Evolutionary conservation across 2,888 invertebrate species (phyloP).

Genomic region (Elgonia sp.): DNA sequence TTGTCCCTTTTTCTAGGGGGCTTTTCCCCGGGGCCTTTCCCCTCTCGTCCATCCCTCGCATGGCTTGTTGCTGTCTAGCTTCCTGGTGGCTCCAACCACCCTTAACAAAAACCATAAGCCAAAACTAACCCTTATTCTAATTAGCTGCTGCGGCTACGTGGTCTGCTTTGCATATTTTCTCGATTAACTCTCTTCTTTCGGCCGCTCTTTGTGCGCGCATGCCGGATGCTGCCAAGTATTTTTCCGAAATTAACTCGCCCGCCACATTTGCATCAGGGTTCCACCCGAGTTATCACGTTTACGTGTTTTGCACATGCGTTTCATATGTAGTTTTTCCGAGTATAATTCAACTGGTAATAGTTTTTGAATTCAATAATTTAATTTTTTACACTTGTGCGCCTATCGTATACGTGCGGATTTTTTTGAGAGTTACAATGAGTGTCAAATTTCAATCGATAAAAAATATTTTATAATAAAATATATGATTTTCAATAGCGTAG

Average conservation of each 20-base stretch:
- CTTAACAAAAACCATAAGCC: slow-evolving; percentile 86
- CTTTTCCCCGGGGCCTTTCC: too few relatives aligned
- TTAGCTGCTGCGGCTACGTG: slow-evolving; percentile 83
- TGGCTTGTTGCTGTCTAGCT: slow-evolving; percentile 79
- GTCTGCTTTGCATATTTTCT: slow-evolving; percentile 85
- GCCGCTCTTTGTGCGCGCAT: slow-evolving; percentile 56
- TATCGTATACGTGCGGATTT: too few relatives aligned
- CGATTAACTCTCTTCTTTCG: slow-evolving; percentile 83
- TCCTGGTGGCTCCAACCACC: slow-evolving; percentile 83
- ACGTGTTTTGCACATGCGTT: slow-evolving; percentile 9
- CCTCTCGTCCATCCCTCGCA: slow-evolving; percentile 65
- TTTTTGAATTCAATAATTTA: too few relatives aligned
- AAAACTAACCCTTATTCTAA: slow-evolving; percentile 87
- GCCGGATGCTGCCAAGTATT: slow-evolving; percentile 70
- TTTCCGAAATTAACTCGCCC: slow-evolving; percentile 69
- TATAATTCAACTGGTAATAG: too few relatives aligned
- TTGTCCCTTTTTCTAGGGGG: too few relatives aligned
- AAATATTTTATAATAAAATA: too few relatives aligned
- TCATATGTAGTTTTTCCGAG: too few relatives aligned
- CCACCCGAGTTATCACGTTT: slow-evolving; percentile 21
- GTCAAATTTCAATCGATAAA: too few relatives aligned
- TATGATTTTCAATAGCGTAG: too few relatives aligned
- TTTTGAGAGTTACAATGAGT: too few relatives aligned
- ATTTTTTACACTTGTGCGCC: too few relatives aligned
- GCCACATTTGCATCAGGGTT: slow-evolving; percentile 43